Evolutionary conservation across 1,140 invertebrate genomes (phyloP), one percentile per base, ranked within the genome.

Genomic region (Plodia interpunctella): DNA sequence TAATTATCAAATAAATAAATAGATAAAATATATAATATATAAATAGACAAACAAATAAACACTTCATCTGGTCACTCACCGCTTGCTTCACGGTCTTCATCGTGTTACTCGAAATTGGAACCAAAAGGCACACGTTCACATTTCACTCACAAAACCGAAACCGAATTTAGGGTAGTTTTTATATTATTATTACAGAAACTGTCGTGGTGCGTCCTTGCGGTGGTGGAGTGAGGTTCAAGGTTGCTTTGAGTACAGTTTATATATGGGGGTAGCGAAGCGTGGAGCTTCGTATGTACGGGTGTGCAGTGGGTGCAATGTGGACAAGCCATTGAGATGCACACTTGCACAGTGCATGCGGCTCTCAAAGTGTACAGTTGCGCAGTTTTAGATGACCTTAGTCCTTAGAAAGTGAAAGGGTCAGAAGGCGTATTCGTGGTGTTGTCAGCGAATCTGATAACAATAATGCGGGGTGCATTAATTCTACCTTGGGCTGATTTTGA

Each of bases 141-240:
- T 74, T 62, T 63, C 65, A 68, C 62, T 57, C 65, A 73, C 72
- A 66, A 51, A 30, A 49, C 30, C 20, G 75, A 62, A 28, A 62
- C 63, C 57, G 61, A 53, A 20, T n/a, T 25, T 50, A 59, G 51
- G 54, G 52, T 17, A 25, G 25, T 15, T 44, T 28, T 15, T 15
- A 44, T 5, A 15, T 10, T 44, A 44, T 25, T 25, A 25, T 25
- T 25, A 32, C 1, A 11, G 10, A 5, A 32, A 10, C 8, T 6
- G 11, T 32, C 20, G 32, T 58, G 38, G 55, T 62, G 51, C 63
- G 69, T 57, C 60, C 58, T 49, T 20, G 62, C 61, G 15, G 70
- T 74, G 75, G 66, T 76, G 76, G 80, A 87, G 75, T 88, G 83
- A 86, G 84, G 86, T 87, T 88, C 83, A 87, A 88, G 86, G 83